phyloP scores from a whole-genome alignment of 1,140 invertebrate species.

The Pseudomyrmex gracilis region DNA sequence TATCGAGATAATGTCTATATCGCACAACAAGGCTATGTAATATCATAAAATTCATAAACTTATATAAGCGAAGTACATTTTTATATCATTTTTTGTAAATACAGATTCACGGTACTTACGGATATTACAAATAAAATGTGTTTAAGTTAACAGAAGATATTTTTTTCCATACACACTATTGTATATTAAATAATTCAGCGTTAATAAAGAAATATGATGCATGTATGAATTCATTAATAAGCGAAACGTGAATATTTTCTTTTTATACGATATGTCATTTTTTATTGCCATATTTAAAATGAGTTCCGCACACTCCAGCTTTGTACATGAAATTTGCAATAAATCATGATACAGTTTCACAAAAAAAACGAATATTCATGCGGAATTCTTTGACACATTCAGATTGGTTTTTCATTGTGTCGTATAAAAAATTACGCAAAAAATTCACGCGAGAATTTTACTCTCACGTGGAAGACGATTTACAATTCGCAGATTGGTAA shows the following conservation, averaged over 20 bases:
- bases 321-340: not conserved
- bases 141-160: not conserved
- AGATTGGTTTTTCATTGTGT: not conserved
- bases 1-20: no score
- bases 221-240: no score
- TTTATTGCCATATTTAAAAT: not conserved
- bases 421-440: not conserved
- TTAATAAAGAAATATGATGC: no score
- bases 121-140: not conserved
- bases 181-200: not conserved
- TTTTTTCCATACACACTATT: not conserved
- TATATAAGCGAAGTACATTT: not conserved
- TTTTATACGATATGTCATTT: not conserved
- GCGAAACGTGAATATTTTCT: no score
- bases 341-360: slow-evolving; percentile 12
- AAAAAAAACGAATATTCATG: not conserved
- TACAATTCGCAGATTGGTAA: not conserved
- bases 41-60: not conserved
- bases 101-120: not conserved
- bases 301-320: no score
- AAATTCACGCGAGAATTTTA: not conserved
- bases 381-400: slow-evolving; percentile 11
- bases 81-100: not conserved
- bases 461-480: not conserved
- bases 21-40: not conserved